Evolutionary conservation across 1,140 invertebrate genomes (phyloP).

Genomic region (Drosophila elegans): DNA sequence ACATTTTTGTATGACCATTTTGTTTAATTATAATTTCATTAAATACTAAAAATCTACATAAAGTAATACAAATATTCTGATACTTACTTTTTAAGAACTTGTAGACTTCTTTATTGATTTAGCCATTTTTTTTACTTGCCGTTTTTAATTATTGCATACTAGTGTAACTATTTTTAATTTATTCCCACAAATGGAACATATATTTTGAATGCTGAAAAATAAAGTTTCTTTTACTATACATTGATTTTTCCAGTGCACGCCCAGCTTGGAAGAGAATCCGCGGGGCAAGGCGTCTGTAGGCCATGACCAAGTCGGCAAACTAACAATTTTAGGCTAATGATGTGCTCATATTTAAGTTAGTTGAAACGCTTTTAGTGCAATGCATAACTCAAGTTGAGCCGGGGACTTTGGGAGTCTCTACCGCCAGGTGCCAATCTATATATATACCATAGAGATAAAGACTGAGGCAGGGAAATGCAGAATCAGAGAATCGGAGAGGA

Average conservation of each 20-base stretch:
- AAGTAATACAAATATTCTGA: too few relatives aligned
- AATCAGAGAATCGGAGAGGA: slow-evolving; percentile 5
- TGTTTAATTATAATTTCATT: too few relatives aligned
- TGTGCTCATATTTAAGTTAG: slow-evolving; percentile 84
- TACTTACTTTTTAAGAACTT: too few relatives aligned
- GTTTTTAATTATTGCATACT: too few relatives aligned
- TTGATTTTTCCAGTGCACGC: slow-evolving; percentile 4
- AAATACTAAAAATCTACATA: too few relatives aligned
- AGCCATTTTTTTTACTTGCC: too few relatives aligned
- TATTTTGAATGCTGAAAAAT: too few relatives aligned
- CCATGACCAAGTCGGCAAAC: slow-evolving; percentile 62
- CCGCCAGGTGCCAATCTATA: slow-evolving; percentile 22
- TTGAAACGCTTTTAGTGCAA: slow-evolving; percentile 80
- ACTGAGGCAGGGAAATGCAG: slow-evolving; percentile 1
- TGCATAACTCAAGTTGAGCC: slow-evolving; percentile 69
- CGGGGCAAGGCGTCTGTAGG: slow-evolving; percentile 12
- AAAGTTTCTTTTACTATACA: too few relatives aligned
- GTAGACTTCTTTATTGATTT: too few relatives aligned
- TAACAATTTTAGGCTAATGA: slow-evolving; percentile 83
- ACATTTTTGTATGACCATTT: too few relatives aligned
- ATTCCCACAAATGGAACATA: neutral
- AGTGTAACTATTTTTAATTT: too few relatives aligned
- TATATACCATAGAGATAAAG: neutral
- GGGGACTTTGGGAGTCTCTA: slow-evolving; percentile 3
- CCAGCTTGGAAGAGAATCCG: slow-evolving; percentile 25